phyloP scores from a whole-genome alignment of 2,888 invertebrate species.

The Euclidia mi region DNA sequence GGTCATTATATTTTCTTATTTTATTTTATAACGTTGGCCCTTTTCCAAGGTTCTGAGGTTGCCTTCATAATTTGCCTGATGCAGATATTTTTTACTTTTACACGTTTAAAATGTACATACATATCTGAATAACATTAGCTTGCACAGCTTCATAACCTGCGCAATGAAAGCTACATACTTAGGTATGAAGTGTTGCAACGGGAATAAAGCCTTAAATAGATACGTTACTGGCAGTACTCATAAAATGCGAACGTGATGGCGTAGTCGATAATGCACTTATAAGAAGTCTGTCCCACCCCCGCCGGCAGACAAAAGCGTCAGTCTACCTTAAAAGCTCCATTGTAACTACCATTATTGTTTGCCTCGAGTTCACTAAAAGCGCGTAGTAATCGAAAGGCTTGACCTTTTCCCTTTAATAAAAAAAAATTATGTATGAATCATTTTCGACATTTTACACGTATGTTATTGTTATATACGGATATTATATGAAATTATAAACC shows the following conservation, averaged over 20 bases:
- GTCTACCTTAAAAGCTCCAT: conserved; percentile 80
- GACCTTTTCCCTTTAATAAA: conserved; percentile 45
- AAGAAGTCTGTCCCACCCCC: conserved; percentile 54
- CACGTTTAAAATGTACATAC: conserved; percentile 4
- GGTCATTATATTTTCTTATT: conserved; percentile 11
- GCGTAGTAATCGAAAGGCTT: conserved; percentile 71
- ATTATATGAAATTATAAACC: conserved; percentile 40
- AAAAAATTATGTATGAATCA: background rate
- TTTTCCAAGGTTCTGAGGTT: conserved; percentile 14
- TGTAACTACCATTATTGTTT: conserved; percentile 78
- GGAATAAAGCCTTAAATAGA: background rate
- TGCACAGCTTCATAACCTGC: too few species aligned
- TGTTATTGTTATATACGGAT: conserved; percentile 17
- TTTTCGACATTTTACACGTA: too few species aligned
- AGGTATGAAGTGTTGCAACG: too few species aligned
- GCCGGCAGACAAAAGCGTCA: conserved; percentile 74
- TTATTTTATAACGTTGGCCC: conserved; percentile 17
- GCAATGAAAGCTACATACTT: too few species aligned
- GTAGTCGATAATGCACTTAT: conserved; percentile 70
- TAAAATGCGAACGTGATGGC: conserved; percentile 31
- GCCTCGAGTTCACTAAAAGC: conserved; percentile 75
- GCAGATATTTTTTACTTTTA: conserved; percentile 8
- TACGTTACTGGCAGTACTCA: conserved; percentile 3
- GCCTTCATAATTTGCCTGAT: conserved; percentile 7
- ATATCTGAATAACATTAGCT: background rate